A percentile compares a stretch with the other conserved stretches of the same genome.
Conservation (phyloP, 2,113 vertebrate genomes). For the Cathartes aura region DNA sequence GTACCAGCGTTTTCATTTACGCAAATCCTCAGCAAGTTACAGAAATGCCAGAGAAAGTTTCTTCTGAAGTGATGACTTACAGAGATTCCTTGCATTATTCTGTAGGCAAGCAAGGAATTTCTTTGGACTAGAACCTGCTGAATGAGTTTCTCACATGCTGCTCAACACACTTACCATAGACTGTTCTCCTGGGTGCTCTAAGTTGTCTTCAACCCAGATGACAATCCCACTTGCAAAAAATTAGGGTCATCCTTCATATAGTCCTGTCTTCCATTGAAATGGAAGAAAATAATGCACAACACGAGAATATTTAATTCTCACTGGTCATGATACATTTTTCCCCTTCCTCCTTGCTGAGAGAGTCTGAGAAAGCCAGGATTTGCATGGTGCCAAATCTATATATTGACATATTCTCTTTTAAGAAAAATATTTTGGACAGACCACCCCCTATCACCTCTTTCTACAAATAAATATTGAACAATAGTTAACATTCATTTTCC, state of each 20-base stretch:
- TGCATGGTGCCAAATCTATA: background rate
- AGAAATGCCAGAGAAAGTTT: background rate
- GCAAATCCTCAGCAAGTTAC: background rate
- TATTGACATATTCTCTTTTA: background rate
- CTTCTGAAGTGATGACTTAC: background rate
- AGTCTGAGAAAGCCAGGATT: background rate
- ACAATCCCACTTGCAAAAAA: background rate
- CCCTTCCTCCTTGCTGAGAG: background rate
- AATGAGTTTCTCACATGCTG: background rate
- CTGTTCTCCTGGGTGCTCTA: background rate
- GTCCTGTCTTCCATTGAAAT: background rate
- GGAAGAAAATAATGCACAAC: background rate
- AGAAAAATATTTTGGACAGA: background rate
- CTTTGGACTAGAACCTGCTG: background rate
- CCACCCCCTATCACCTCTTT: background rate
- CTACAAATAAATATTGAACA: conserved; percentile 1
- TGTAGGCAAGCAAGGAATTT: background rate
- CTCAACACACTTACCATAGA: background rate
- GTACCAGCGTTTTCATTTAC: background rate
- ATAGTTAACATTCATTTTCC: background rate
- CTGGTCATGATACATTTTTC: background rate
- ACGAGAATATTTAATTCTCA: background rate
- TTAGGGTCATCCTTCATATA: background rate
- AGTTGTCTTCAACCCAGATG: background rate
- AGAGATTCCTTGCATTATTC: background rate